Conservation (phyloP, 2,113 vertebrate genomes). For the Cathartes aura region DNA sequence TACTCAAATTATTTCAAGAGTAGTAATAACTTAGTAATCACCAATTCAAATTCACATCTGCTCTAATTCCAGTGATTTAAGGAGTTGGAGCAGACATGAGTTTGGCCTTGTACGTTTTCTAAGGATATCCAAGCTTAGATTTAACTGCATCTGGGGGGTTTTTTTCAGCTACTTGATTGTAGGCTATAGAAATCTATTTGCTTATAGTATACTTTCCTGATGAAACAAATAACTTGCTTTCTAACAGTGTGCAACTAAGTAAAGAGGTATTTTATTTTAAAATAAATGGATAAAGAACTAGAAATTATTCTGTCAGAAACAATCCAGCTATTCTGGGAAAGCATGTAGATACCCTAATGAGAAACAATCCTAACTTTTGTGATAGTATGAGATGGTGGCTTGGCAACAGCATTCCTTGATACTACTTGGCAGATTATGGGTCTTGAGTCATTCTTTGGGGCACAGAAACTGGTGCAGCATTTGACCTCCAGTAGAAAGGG, state of each 20-base stretch:
- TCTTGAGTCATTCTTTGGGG: not conserved
- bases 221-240: not conserved
- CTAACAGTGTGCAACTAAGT: not conserved
- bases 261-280: not conserved
- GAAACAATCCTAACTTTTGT: not conserved
- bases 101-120: not conserved
- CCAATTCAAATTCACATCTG: not conserved
- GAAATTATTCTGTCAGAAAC: not conserved
- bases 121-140: not conserved
- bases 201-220: not conserved
- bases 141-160: not conserved
- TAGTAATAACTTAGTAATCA: not conserved
- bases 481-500: not conserved
- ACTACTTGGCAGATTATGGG: not conserved
- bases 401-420: constrained; percentile 1
- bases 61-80: not conserved
- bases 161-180: not conserved
- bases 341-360: not conserved
- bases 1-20: not conserved
- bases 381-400: not conserved
- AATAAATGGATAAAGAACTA: not conserved
- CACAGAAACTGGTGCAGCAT: not conserved
- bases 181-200: not conserved
- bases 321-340: not conserved
- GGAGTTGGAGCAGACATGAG: not conserved